Percentiles rank a stretch among this genome's conserved stretches.
These are phyloP conservation scores for Drosophila punjabiensis DNA, from an alignment of 1,140 invertebrate species.

Conservation along the genomic window DNA sequence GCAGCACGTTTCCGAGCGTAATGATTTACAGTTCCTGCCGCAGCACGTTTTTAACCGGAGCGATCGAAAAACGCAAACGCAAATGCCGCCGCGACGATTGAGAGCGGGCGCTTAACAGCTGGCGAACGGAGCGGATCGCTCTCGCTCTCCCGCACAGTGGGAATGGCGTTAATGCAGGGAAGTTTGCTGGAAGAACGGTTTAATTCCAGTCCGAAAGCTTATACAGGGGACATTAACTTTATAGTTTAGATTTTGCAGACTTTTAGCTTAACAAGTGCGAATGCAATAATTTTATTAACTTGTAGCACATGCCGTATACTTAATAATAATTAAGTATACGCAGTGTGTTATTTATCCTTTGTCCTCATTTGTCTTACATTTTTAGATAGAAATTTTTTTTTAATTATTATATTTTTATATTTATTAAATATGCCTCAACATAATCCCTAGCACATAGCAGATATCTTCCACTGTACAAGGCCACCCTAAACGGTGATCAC, in stretches of 20 bases:
- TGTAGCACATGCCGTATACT: background rate
- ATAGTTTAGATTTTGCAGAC: background rate
- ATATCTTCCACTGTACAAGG: constrained; percentile 13
- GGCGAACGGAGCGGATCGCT: constrained; percentile 11
- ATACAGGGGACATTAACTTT: rapidly evolving
- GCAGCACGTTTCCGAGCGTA: constrained; percentile 75
- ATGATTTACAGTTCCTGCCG: constrained; percentile 79
- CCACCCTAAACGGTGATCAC: constrained; percentile 50
- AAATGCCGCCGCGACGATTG: constrained; percentile 5
- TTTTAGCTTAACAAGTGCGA: background rate
- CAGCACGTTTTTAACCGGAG: constrained; percentile 79
- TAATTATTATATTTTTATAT: background rate
- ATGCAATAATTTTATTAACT: background rate
- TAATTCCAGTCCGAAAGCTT: background rate
- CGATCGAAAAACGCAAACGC: constrained; percentile 53
- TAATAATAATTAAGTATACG: constrained; percentile 10
- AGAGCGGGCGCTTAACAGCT: constrained; percentile 26
- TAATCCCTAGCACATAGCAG: too few species aligned
- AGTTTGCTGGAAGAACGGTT: background rate
- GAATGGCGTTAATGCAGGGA: background rate
- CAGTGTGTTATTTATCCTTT: background rate
- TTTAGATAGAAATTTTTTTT: background rate
- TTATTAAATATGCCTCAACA: too few species aligned
- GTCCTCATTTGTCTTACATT: too few species aligned
- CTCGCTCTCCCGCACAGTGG: constrained; percentile 19